Conservation (phyloP, 2,797 vertebrate genomes). For the Podarcis lilfordi region DNA sequence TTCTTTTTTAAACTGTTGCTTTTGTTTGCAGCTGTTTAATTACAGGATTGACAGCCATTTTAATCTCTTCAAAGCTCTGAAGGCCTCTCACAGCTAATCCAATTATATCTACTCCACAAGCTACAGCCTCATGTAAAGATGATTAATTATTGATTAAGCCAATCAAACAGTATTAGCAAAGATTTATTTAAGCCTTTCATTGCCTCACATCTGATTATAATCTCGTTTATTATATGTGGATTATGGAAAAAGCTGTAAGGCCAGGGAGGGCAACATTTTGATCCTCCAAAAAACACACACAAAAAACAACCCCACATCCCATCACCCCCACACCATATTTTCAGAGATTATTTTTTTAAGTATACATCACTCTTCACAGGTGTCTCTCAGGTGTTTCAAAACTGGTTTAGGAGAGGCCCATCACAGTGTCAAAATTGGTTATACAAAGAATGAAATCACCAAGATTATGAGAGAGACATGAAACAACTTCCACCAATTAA, state of each 20-base stretch:
- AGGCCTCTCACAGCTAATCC: conserved; percentile 92
- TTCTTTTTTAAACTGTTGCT: conserved; percentile 64
- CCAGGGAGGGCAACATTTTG: conserved; percentile 57
- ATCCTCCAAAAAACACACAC: background rate
- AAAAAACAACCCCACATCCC: background rate
- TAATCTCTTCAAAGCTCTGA: conserved; percentile 96
- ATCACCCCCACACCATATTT: background rate
- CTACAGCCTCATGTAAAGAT: conserved; percentile 84
- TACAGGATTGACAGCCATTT: conserved; percentile 94
- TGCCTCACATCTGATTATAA: conserved; percentile 64
- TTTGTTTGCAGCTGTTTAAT: conserved; percentile 91
- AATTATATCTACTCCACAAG: conserved; percentile 96
- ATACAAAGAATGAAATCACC: background rate
- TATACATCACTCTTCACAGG: background rate
- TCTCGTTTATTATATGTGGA: conserved; percentile 73
- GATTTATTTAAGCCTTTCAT: conserved; percentile 77
- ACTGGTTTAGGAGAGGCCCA: background rate
- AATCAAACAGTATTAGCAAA: conserved; percentile 85
- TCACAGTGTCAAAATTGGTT: background rate
- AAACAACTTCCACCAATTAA: background rate
- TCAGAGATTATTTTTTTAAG: background rate
- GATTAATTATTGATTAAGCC: conserved; percentile 89
- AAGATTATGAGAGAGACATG: background rate
- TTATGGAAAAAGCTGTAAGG: conserved; percentile 65
- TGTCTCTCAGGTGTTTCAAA: background rate